phyloP scores from a whole-genome alignment of 2,797 vertebrate genomes.

The Rhabdophis nuchalis region DNA sequence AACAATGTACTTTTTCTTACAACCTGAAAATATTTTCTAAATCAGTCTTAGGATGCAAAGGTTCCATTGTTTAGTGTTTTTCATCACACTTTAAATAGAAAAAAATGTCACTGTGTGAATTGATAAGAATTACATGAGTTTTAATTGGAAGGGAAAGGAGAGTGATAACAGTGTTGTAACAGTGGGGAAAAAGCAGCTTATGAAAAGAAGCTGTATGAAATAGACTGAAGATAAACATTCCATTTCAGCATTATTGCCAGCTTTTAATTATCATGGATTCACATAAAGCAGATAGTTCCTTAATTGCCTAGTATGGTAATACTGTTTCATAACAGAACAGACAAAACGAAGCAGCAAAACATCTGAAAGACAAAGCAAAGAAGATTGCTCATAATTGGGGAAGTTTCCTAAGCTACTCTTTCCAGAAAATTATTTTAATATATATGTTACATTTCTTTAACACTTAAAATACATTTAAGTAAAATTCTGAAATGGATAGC shows the following conservation, averaged over 20 bases:
- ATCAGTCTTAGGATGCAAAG: neutral
- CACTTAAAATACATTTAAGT: neutral
- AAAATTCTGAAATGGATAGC: neutral
- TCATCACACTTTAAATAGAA: constrained; percentile 1
- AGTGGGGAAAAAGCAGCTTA: neutral
- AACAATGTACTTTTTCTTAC: neutral
- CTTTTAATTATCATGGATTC: constrained; percentile 1
- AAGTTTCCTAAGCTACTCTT: neutral
- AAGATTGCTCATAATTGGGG: constrained; percentile 1
- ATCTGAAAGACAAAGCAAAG: neutral
- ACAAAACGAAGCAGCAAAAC: neutral
- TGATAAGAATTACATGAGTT: neutral
- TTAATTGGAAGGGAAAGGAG: neutral
- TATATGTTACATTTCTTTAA: neutral
- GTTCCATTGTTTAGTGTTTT: neutral
- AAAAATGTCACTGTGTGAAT: neutral
- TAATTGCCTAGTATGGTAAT: neutral
- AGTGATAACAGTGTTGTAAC: neutral
- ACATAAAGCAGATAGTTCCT: neutral
- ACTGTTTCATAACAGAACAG: neutral
- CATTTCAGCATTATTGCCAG: neutral
- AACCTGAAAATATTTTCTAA: neutral
- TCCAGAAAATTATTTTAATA: neutral
- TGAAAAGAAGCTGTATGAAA: neutral
- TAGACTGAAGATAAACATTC: constrained; percentile 4